Evolutionary conservation across 2,888 invertebrate species (phyloP).

Genomic region (Tetragnatha montana): DNA sequence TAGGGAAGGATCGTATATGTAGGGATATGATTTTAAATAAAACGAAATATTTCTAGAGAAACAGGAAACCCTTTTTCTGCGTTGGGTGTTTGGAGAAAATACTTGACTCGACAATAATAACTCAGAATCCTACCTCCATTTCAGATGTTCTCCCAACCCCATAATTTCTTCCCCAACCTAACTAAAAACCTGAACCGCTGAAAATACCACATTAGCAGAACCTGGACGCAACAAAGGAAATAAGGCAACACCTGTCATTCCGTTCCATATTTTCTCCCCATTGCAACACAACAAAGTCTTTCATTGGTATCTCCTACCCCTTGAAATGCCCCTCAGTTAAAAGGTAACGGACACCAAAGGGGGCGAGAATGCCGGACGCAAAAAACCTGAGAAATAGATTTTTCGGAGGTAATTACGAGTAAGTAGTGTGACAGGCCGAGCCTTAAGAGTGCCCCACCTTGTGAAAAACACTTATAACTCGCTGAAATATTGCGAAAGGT

Average conservation of each 20-base stretch:
- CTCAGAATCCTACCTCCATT: no score
- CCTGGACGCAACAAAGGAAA: not conserved
- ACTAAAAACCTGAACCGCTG: not conserved
- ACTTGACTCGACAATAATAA: no score
- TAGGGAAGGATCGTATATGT: no score
- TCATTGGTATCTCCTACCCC: constrained; percentile 30
- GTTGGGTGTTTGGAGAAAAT: no score
- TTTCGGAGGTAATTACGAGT: constrained; percentile 41
- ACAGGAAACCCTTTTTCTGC: no score
- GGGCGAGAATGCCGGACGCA: not conserved
- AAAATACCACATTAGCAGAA: constrained; percentile 31
- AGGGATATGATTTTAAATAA: no score
- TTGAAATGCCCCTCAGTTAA: constrained; percentile 27
- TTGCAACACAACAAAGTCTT: constrained; percentile 46
- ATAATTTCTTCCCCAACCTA: not conserved
- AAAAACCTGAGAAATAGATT: constrained; percentile 27
- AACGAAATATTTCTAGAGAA: no score
- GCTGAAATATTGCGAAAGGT: not conserved
- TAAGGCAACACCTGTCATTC: constrained; percentile 48
- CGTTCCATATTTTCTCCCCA: constrained; percentile 24
- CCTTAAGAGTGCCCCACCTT: constrained; percentile 23
- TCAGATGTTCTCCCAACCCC: no score
- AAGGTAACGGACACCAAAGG: constrained; percentile 25
- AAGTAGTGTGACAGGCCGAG: constrained; percentile 40
- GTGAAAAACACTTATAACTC: constrained; percentile 29